These are phyloP conservation scores for Aphodius sticticus DNA, from an alignment of 2,888 invertebrate genomes.

Conservation along the genomic window DNA sequence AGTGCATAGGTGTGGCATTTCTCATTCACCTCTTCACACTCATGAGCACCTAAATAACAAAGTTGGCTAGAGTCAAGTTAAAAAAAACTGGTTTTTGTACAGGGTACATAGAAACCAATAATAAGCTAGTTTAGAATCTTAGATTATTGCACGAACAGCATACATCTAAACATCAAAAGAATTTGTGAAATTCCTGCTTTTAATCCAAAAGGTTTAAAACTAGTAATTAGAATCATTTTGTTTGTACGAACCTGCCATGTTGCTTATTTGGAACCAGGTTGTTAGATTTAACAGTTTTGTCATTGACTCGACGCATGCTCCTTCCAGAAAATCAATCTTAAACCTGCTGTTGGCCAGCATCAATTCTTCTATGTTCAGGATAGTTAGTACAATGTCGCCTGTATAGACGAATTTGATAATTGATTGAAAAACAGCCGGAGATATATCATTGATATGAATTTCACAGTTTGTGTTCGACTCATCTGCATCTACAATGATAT, in stretches of 20 bases:
- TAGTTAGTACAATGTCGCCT: not conserved
- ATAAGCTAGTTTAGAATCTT: too few relatives aligned
- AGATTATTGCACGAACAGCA: too few relatives aligned
- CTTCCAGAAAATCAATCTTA: not conserved
- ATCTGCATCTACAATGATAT: not conserved
- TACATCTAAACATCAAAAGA: too few relatives aligned
- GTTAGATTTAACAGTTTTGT: not conserved
- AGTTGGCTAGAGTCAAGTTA: not conserved
- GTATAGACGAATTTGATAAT: not conserved
- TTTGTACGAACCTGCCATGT: not conserved
- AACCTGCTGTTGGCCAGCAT: not conserved
- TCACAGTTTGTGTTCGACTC: not conserved
- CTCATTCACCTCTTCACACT: not conserved
- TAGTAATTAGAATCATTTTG: too few relatives aligned
- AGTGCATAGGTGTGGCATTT: not conserved
- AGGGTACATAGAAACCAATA: too few relatives aligned
- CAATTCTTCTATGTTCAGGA: not conserved
- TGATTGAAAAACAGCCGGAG: not conserved
- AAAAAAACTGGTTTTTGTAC: too few relatives aligned
- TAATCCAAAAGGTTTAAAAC: too few relatives aligned
- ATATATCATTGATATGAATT: not conserved
- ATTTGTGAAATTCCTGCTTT: too few relatives aligned
- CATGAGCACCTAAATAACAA: not conserved
- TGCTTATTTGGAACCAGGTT: not conserved
- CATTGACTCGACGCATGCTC: not conserved